phyloP scores from a whole-genome alignment of 2,888 invertebrate species.

The Phyllotreta cruciferae region DNA sequence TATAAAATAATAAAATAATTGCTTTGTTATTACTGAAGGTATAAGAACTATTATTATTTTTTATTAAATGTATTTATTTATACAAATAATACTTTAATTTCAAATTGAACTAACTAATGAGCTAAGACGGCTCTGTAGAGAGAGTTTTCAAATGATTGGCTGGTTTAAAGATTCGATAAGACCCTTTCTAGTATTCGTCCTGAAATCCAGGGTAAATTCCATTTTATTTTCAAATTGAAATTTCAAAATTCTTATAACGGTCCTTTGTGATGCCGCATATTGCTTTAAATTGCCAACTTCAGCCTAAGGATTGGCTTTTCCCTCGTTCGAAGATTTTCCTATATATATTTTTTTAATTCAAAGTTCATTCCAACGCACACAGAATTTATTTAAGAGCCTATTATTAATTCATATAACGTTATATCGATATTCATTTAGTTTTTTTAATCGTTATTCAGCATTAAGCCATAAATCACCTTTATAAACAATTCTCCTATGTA shows the following conservation, averaged over 20 bases:
- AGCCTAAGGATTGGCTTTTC: slow-evolving; percentile 40
- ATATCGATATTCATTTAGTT: no score
- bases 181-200: slow-evolving; percentile 46
- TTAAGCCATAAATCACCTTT: background rate
- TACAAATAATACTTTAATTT: no score
- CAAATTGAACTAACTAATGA: no score
- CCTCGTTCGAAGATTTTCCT: slow-evolving; percentile 19
- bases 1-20: no score
- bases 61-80: no score
- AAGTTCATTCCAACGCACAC: background rate
- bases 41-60: no score
- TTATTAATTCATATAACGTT: no score
- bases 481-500: slow-evolving; percentile 5
- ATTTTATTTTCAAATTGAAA: slow-evolving; percentile 57
- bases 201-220: slow-evolving; percentile 49
- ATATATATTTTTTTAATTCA: background rate
- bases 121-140: background rate
- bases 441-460: no score
- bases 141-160: slow-evolving; percentile 52
- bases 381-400: background rate
- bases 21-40: no score
- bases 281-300: slow-evolving; percentile 42
- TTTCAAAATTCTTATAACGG: slow-evolving; percentile 53
- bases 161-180: slow-evolving; percentile 51
- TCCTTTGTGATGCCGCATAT: slow-evolving; percentile 48